A percentile compares a stretch with the other conserved stretches of the same genome.
These are phyloP conservation scores for Diorhabda carinulata DNA, from an alignment of 1,140 invertebrate genomes.

Conservation along the genomic window DNA sequence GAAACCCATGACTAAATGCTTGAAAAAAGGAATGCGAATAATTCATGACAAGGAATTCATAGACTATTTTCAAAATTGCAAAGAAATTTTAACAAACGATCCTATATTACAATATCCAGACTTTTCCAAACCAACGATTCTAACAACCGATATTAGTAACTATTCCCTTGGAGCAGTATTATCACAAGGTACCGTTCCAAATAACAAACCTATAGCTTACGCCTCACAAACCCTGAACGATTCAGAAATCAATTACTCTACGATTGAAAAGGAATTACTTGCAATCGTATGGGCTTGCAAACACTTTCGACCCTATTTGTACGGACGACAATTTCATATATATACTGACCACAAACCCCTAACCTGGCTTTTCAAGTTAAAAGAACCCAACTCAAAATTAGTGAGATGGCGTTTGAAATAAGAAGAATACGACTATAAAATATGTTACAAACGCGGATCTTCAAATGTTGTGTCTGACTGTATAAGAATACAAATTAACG, in stretches of 20 bases:
- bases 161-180: conserved; percentile 16
- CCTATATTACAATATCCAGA: conserved; percentile 37
- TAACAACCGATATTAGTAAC: conserved; percentile 43
- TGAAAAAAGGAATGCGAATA: conserved; percentile 21
- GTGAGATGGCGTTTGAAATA: neutral
- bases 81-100: conserved; percentile 23
- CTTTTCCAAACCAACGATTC: conserved; percentile 39
- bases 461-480: conserved; percentile 1
- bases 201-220: conserved; percentile 43
- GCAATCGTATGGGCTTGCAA: conserved; percentile 16
- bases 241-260: conserved; percentile 19
- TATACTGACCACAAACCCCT: neutral
- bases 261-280: conserved; percentile 41
- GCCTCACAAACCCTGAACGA: neutral
- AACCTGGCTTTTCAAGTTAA: neutral
- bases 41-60: conserved; percentile 12
- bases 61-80: conserved; percentile 14
- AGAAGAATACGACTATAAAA: conserved; percentile 3
- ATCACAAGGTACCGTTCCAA: conserved; percentile 20
- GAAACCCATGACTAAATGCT: conserved; percentile 28
- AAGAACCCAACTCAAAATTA: conserved; percentile 3
- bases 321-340: no score
- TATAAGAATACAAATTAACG: neutral
- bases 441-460: conserved; percentile 4
- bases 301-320: neutral